A percentile compares a stretch with the other conserved stretches of the same genome.
phyloP scores from a whole-genome alignment of 2,888 invertebrate species.

The Bellardia bayeri region DNA sequence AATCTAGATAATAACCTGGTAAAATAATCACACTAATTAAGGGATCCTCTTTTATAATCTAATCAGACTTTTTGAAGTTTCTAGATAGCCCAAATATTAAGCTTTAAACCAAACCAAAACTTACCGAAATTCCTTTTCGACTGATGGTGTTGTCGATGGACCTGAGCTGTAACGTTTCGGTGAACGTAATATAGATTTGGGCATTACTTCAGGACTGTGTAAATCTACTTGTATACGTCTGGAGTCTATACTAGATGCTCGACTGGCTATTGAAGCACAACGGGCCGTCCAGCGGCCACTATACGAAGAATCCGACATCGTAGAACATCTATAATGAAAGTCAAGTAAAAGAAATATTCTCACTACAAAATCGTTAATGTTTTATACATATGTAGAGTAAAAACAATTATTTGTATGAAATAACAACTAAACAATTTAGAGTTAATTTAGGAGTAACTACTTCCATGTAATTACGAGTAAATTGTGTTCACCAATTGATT shows the following conservation, averaged over 20 bases:
- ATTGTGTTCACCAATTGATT: neutral
- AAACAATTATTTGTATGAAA: neutral
- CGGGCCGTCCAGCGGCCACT: constrained; percentile 83
- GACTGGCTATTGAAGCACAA: constrained; percentile 82
- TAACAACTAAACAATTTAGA: constrained; percentile 19
- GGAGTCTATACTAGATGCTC: constrained; percentile 83
- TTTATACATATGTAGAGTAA: neutral
- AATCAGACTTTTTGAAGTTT: too few relatives aligned
- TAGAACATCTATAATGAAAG: constrained; percentile 79
- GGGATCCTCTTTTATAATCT: too few relatives aligned
- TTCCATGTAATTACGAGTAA: neutral
- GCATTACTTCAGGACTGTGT: constrained; percentile 83
- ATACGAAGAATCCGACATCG: constrained; percentile 83
- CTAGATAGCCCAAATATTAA: too few relatives aligned
- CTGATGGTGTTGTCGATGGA: constrained; percentile 83
- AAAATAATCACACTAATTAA: too few relatives aligned
- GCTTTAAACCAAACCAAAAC: constrained; percentile 17
- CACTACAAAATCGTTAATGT: neutral
- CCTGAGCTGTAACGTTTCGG: constrained; percentile 82
- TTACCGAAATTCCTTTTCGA: constrained; percentile 84
- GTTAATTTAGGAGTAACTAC: constrained; percentile 12
- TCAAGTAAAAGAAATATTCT: neutral
- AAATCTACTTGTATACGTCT: constrained; percentile 83
- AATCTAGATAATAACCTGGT: too few relatives aligned
- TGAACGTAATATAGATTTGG: constrained; percentile 81